phyloP scores from a whole-genome alignment of 2,888 invertebrate species.

The Perizoma flavofasciatum region DNA sequence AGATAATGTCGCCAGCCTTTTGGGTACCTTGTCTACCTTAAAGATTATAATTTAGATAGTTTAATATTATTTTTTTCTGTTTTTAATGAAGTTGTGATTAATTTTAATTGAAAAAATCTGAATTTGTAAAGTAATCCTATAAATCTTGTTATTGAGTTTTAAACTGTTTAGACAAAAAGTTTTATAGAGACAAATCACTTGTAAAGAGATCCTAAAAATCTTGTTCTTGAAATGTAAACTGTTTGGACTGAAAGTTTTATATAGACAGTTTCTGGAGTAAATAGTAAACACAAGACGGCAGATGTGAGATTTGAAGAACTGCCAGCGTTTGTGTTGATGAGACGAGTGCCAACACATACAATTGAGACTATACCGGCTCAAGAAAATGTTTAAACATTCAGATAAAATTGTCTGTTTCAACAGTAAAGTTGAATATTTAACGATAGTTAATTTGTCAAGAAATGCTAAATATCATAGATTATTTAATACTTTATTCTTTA shows the following conservation, averaged over 20 bases:
- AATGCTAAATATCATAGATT: too few species aligned
- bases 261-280: conserved; percentile 10
- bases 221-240: not conserved
- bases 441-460: too few species aligned
- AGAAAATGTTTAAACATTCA: not conserved
- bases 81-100: too few species aligned
- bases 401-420: too few species aligned
- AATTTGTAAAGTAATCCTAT: not conserved
- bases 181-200: conserved; percentile 3
- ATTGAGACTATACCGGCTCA: not conserved
- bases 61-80: too few species aligned
- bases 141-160: not conserved
- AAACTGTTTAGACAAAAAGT: not conserved
- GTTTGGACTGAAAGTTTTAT: conserved; percentile 1
- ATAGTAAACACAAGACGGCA: conserved; percentile 12
- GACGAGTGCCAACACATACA: not conserved
- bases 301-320: conserved; percentile 19
- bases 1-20: too few species aligned
- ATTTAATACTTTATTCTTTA: too few species aligned
- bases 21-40: too few species aligned
- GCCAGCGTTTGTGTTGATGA: conserved; percentile 10
- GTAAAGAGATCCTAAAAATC: not conserved
- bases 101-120: not conserved
- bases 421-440: too few species aligned
- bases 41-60: too few species aligned